These are phyloP conservation scores for Brachionus rotundiformis DNA, from an alignment of 1,140 invertebrate species.

Conservation along the genomic window DNA sequence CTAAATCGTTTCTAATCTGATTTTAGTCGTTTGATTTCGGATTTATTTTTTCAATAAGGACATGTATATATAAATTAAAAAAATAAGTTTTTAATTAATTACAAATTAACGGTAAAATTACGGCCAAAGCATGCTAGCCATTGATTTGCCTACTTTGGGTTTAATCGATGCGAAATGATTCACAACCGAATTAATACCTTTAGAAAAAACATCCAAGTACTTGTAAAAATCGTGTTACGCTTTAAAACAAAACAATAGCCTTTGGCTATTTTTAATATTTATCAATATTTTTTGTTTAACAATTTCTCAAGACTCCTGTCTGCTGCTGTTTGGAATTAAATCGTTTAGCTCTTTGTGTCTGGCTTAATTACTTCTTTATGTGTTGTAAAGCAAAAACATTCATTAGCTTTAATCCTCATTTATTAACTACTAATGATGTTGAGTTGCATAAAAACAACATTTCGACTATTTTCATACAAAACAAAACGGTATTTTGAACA, in stretches of 20 bases:
- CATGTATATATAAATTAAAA: too few relatives aligned
- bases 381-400: conserved; percentile 20
- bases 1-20: conserved; percentile 23
- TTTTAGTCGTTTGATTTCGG: conserved; percentile 48
- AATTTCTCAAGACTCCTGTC: conserved; percentile 23
- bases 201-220: conserved; percentile 22
- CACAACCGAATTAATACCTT: background rate
- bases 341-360: conserved; percentile 23
- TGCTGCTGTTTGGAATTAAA: conserved; percentile 38
- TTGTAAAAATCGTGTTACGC: conserved; percentile 32
- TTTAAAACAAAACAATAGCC: conserved; percentile 1
- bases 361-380: conserved; percentile 26
- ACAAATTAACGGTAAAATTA: conserved; percentile 1
- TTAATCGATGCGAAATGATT: conserved; percentile 48
- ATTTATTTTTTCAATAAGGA: background rate
- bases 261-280: conserved; percentile 40
- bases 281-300: conserved; percentile 18
- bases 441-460: conserved; percentile 29
- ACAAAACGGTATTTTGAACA: conserved; percentile 43
- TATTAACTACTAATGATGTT: conserved; percentile 12
- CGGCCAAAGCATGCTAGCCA: background rate
- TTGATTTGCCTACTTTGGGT: conserved; percentile 17
- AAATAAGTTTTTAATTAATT: conserved; percentile 13
- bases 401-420: conserved; percentile 5
- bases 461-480: conserved; percentile 33